Evolutionary conservation across 2,888 invertebrate species (phyloP), one percentile per base, ranked within the genome.

Genomic region (Pherbina coryleti): DNA sequence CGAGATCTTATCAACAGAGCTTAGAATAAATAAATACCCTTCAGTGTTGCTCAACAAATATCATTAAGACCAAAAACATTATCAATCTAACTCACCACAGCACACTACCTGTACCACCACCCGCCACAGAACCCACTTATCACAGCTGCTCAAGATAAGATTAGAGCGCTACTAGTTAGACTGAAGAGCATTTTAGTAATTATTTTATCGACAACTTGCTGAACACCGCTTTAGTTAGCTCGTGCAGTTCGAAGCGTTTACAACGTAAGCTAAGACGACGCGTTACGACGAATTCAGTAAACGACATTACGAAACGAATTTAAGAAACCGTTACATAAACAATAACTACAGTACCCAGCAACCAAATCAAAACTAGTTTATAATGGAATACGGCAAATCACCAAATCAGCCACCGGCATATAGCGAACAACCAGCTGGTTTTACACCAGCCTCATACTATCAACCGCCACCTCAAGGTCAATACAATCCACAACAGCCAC

Each of bases 371-470:
- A 53, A 11, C 5, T 51, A 71, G 19, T 7, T 17, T 5, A 66
- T 25, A 22, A 75, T 75, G 75, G 75, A 75, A 34, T 51, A 25
- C 51, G 67, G 53, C 55, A 75, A 75, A 22, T 34, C 22, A 34
- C 11, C 49, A 17, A 70, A 60, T 53, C 78, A 86, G 80, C 89
- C 89, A 70, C 88, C 89, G 70, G 83, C 88, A 19, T 88, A 88
- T 64, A 79, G 82, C 8, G 82, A 82, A 67, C 82, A 81, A 62
- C 79, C 72, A 19, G 80, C 76, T 0, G 89, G 88, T 34, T 88
- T 80, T 76, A 84, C 82, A 28, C 87, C 89, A n/a, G 88, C 89
- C 14, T 82, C 85, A 71, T 85, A 81, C n/a, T 88, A 88, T 78
- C 85, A 88, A 71, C 87, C 87, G 34, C 83, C 81, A 69, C 84